Conservation (phyloP, 92 coral and sea anemone genomes). For the Virgularia gustaviana region DNA sequence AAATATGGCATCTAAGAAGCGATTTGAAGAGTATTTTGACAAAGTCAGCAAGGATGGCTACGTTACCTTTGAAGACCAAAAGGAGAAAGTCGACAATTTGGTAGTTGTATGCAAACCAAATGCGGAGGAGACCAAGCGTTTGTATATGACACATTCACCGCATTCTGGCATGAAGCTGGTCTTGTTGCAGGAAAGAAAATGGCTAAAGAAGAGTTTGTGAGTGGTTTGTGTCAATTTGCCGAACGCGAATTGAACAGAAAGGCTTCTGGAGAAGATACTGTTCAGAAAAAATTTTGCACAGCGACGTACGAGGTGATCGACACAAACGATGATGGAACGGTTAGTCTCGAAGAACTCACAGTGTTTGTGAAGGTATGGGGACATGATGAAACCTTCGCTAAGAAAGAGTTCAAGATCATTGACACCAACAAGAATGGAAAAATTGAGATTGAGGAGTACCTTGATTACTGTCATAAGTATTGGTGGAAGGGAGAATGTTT, state of each 20-base stretch:
- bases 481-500: too few species aligned
- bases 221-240: conserved; percentile 58
- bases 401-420: too few species aligned
- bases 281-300: conserved; percentile 49
- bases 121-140: conserved; percentile 32
- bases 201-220: conserved; percentile 49
- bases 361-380: too few species aligned
- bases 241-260: conserved; percentile 53
- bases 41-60: conserved; percentile 55
- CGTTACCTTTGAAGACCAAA: conserved; percentile 54
- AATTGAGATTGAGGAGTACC: too few species aligned
- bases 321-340: conserved; percentile 57
- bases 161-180: conserved; percentile 63
- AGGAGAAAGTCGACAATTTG: conserved; percentile 61
- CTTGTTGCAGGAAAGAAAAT: conserved; percentile 57
- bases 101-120: conserved; percentile 50
- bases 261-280: conserved; percentile 40
- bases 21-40: conserved; percentile 60
- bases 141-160: conserved; percentile 36
- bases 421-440: too few species aligned
- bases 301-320: conserved; percentile 70
- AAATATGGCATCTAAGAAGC: too few species aligned
- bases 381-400: too few species aligned
- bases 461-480: too few species aligned
- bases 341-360: conserved; percentile 57